phyloP scores from a whole-genome alignment of 2,797 vertebrate species.

The Cetoscarus ocellatus region DNA sequence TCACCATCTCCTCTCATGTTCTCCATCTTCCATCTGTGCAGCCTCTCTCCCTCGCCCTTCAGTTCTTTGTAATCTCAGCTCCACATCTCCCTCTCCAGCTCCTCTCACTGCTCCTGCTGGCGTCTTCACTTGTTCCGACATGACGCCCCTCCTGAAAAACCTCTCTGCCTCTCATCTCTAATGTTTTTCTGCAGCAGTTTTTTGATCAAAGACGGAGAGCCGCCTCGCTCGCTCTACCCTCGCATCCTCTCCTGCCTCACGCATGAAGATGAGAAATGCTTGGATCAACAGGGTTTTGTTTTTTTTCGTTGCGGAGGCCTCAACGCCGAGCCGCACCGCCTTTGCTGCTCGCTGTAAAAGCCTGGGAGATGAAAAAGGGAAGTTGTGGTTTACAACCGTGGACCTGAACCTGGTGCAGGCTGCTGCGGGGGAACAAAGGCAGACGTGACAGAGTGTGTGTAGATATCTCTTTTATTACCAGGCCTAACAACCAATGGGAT shows the following conservation, averaged over 20 bases:
- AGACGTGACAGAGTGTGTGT: slow-evolving; percentile 8
- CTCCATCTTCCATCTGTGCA: slow-evolving; percentile 3
- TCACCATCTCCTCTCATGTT: background rate
- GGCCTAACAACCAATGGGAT: slow-evolving; percentile 24
- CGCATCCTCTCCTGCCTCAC: slow-evolving; percentile 8
- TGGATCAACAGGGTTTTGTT: slow-evolving; percentile 35
- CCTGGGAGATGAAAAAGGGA: slow-evolving; percentile 21
- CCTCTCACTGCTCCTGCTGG: slow-evolving; percentile 8
- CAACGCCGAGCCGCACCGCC: background rate
- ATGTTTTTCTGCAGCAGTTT: slow-evolving; percentile 29
- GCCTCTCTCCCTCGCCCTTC: background rate
- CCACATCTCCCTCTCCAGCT: slow-evolving; percentile 10
- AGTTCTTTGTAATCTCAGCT: slow-evolving; percentile 13
- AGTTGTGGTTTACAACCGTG: background rate
- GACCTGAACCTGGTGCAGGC: background rate
- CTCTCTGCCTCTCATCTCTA: slow-evolving; percentile 24
- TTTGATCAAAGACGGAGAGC: slow-evolving; percentile 44
- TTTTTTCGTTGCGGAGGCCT: slow-evolving; percentile 7
- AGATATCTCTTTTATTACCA: slow-evolving; percentile 25
- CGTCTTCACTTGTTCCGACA: slow-evolving; percentile 24
- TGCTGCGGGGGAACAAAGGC: slow-evolving; percentile 25
- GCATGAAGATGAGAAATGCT: slow-evolving; percentile 48
- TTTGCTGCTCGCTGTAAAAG: background rate
- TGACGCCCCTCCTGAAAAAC: background rate
- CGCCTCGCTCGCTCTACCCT: background rate